phyloP scores from a whole-genome alignment of 1,140 invertebrate species.

The Cotesia glomerata region DNA sequence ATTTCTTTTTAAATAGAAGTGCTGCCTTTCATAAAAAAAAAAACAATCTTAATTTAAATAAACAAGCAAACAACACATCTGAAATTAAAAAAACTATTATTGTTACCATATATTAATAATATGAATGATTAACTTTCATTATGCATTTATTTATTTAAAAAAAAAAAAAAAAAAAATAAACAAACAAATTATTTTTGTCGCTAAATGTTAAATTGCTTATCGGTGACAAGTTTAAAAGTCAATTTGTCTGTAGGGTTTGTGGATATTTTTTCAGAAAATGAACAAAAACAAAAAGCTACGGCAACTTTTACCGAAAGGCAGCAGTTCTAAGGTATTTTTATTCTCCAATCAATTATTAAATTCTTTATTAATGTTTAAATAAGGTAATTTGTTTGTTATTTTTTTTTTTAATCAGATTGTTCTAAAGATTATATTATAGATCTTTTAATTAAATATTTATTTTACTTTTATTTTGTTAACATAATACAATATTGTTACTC shows the following conservation, averaged over 20 bases:
- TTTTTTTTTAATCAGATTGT: background rate
- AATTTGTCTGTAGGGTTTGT: slow-evolving; percentile 58
- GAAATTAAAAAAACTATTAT: background rate
- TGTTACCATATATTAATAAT: slow-evolving; percentile 22
- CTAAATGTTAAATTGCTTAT: slow-evolving; percentile 35
- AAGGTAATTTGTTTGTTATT: background rate
- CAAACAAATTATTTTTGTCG: background rate
- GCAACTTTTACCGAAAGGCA: slow-evolving; percentile 71
- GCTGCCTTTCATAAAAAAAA: slow-evolving; percentile 50
- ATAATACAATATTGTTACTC: background rate
- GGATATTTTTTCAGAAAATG: slow-evolving; percentile 74
- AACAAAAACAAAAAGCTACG: slow-evolving; percentile 72
- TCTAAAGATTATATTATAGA: background rate
- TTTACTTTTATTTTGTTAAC: background rate
- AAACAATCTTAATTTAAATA: no score
- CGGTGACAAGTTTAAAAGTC: slow-evolving; percentile 17
- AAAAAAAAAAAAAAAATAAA: slow-evolving; percentile 2
- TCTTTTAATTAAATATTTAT: background rate
- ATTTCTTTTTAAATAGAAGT: slow-evolving; percentile 46
- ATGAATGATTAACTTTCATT: slow-evolving; percentile 11
- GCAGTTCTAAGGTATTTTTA: slow-evolving; percentile 72
- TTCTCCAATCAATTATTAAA: slow-evolving; percentile 7
- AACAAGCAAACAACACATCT: no score
- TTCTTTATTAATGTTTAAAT: slow-evolving; percentile 10
- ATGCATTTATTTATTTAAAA: background rate